Conservation (phyloP, 2,113 vertebrate species). For the Aptenodytes forsteri region DNA sequence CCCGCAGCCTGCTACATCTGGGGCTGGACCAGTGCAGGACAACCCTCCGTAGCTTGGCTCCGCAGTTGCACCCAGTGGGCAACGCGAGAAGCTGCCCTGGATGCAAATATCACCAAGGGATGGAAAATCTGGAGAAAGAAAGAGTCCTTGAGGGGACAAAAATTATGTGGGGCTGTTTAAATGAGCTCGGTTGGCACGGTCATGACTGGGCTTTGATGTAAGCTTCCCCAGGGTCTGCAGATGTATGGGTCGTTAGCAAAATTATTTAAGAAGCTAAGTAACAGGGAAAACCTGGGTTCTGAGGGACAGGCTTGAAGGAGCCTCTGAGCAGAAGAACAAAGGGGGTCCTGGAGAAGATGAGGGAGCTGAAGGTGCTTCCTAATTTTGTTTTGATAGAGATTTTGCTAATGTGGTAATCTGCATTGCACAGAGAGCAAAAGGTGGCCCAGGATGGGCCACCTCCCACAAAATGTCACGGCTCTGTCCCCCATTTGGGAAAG, state of each 20-base stretch:
- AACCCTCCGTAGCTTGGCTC: neutral
- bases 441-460: neutral
- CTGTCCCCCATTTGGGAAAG: neutral
- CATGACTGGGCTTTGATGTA: neutral
- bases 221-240: neutral
- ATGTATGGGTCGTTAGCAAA: neutral
- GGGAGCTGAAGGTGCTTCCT: neutral
- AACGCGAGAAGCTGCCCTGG: rapidly evolving
- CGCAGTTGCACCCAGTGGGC: neutral
- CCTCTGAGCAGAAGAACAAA: neutral
- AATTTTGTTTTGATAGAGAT: neutral
- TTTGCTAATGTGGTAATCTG: neutral
- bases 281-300: neutral
- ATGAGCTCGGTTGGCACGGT: neutral
- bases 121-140: neutral
- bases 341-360: neutral
- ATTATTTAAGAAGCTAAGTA: neutral
- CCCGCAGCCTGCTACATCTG: neutral
- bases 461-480: neutral
- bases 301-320: neutral
- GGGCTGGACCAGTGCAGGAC: neutral
- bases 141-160: neutral
- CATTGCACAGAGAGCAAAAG: neutral
- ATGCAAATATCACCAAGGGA: neutral
- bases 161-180: neutral